These are phyloP conservation scores for Opisthograptis luteolata DNA, from an alignment of 2,888 invertebrate species.

Conservation along the genomic window DNA sequence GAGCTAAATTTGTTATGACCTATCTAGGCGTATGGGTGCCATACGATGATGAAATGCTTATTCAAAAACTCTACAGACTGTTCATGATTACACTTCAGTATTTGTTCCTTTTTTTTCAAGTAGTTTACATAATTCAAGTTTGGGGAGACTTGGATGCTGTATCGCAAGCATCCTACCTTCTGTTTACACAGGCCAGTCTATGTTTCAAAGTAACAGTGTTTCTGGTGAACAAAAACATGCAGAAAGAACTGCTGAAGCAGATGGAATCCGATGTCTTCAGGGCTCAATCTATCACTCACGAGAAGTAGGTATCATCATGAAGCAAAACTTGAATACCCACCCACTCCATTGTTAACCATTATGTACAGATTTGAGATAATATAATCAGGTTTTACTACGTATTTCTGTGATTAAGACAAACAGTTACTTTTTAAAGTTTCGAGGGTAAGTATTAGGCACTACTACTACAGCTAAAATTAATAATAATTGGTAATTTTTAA, in stretches of 20 bases:
- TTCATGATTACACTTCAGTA: constrained; percentile 67
- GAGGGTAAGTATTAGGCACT: no score
- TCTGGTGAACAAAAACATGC: constrained; percentile 55
- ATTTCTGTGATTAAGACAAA: no score
- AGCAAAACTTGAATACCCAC: no score
- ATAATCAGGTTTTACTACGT: no score
- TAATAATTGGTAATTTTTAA: constrained; percentile 27
- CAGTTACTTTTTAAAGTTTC: no score
- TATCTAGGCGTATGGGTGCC: constrained; percentile 73
- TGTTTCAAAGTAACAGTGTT: constrained; percentile 73
- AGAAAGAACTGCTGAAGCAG: constrained; percentile 53
- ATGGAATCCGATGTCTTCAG: constrained; percentile 65
- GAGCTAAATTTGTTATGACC: constrained; percentile 71
- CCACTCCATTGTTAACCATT: no score
- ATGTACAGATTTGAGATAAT: no score
- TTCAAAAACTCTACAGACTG: constrained; percentile 49
- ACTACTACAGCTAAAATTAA: neutral
- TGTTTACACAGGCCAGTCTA: constrained; percentile 74
- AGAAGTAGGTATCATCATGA: constrained; percentile 64
- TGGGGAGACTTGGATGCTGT: constrained; percentile 74
- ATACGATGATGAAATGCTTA: constrained; percentile 42
- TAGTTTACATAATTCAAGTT: constrained; percentile 64
- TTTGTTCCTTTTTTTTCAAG: constrained; percentile 68
- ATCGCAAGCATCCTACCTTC: constrained; percentile 66
- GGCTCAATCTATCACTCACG: constrained; percentile 55